Conservation (phyloP, 2,797 vertebrate genomes). For the Zenarchopterus dispar region DNA sequence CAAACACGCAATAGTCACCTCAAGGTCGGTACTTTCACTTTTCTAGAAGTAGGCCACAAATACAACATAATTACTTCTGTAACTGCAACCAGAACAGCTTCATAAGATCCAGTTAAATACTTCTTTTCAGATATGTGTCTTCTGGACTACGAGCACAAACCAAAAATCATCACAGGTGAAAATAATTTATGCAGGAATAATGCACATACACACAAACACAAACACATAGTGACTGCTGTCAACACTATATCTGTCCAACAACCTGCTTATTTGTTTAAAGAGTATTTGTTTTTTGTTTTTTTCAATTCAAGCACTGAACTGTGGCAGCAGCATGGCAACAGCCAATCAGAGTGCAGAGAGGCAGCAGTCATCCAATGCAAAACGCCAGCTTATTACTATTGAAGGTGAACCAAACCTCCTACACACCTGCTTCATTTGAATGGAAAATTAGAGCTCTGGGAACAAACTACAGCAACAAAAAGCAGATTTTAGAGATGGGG, state of each 20-base stretch:
- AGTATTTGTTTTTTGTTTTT: constrained; percentile 57
- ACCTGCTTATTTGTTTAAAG: constrained; percentile 49
- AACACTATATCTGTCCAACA: constrained; percentile 10
- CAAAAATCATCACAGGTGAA: too few relatives aligned
- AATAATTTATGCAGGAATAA: neutral
- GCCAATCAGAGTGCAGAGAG: constrained; percentile 51
- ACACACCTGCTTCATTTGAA: constrained; percentile 80
- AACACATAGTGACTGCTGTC: constrained; percentile 6
- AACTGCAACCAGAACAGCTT: too few relatives aligned
- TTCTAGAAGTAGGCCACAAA: too few relatives aligned
- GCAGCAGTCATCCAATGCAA: constrained; percentile 54
- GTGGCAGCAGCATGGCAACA: constrained; percentile 58
- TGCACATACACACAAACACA: constrained; percentile 8
- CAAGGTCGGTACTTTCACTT: too few relatives aligned
- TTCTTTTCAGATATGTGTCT: too few relatives aligned
- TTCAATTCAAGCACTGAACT: constrained; percentile 44
- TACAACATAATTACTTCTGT: too few relatives aligned
- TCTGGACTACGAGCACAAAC: too few relatives aligned
- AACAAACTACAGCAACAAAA: constrained; percentile 7
- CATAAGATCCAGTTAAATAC: too few relatives aligned
- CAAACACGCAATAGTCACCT: too few relatives aligned
- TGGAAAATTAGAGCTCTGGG: constrained; percentile 71
- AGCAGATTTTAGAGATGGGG: neutral
- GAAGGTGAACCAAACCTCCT: constrained; percentile 44
- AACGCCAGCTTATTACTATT: constrained; percentile 46